phyloP scores from a whole-genome alignment of 2,113 vertebrate genomes.

The Caranx ignobilis region DNA sequence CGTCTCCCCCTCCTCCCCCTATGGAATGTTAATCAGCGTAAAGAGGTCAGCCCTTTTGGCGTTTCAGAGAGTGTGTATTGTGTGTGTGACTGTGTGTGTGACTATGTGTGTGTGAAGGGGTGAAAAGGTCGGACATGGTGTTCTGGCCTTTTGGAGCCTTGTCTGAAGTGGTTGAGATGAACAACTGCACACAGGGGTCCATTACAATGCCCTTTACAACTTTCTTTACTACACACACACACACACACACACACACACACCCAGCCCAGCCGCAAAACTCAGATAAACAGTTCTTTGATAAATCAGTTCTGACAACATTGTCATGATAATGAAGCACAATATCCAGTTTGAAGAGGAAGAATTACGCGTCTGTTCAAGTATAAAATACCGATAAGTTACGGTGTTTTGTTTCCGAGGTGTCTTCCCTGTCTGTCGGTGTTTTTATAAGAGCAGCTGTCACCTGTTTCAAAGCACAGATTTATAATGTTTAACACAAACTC shows the following conservation, averaged over 20 bases:
- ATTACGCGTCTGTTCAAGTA: background rate
- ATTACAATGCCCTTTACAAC: constrained; percentile 50
- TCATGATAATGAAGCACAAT: constrained; percentile 23
- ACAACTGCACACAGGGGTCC: constrained; percentile 54
- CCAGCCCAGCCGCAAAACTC: constrained; percentile 3
- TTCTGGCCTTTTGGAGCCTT: constrained; percentile 53
- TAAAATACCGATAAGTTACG: background rate
- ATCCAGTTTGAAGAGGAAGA: background rate
- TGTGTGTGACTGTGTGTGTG: constrained; percentile 20
- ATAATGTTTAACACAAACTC: background rate
- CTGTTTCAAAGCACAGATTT: constrained; percentile 14
- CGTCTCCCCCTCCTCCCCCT: constrained; percentile 32
- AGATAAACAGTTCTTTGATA: constrained; percentile 34
- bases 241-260: no score
- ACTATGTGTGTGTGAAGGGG: constrained; percentile 50
- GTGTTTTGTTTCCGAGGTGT: background rate
- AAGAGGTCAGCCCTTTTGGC: constrained; percentile 70
- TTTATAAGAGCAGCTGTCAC: constrained; percentile 21
- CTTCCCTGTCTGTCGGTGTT: background rate
- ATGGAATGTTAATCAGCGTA: constrained; percentile 80
- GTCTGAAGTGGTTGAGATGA: constrained; percentile 57
- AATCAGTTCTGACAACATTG: constrained; percentile 26
- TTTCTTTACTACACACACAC: constrained; percentile 26
- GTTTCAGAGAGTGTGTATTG: constrained; percentile 27
- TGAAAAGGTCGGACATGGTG: constrained; percentile 71